These are phyloP conservation scores for Chunga burmeisteri DNA, from an alignment of 2,113 vertebrate species.

Conservation along the genomic window DNA sequence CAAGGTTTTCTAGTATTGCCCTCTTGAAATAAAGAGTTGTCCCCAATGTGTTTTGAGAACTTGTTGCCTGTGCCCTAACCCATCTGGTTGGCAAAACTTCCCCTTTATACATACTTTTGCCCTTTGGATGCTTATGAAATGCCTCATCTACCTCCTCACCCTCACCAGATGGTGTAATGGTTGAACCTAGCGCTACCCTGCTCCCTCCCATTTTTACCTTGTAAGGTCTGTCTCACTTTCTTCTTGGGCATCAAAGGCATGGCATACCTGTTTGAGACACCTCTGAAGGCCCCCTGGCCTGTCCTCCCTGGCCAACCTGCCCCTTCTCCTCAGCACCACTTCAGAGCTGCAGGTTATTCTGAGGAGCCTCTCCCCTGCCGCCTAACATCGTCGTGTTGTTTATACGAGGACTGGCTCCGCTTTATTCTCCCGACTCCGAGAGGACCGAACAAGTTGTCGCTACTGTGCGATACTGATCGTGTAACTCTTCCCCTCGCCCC, in stretches of 20 bases:
- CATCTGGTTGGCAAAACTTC: not conserved
- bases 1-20: not conserved
- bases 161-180: not conserved
- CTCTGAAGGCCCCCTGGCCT: not conserved
- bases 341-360: not conserved
- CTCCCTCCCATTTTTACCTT: not conserved
- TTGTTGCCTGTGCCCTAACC: not conserved
- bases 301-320: not conserved
- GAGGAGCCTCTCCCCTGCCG: fast-evolving
- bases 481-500: not conserved
- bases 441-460: fast-evolving
- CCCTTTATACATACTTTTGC: not conserved
- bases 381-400: fast-evolving
- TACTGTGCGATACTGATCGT: fast-evolving
- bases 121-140: fast-evolving
- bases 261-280: not conserved
- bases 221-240: not conserved
- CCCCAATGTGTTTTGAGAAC: not conserved
- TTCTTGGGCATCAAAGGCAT: not conserved
- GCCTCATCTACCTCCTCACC: not conserved
- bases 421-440: too few species aligned
- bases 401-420: fast-evolving
- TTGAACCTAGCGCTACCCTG: not conserved
- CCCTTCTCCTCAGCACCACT: not conserved
- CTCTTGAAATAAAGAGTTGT: not conserved